Evolutionary conservation across 2,888 invertebrate species (phyloP), one percentile per base, ranked within the genome.

Genomic region (Cordilura impudica): DNA sequence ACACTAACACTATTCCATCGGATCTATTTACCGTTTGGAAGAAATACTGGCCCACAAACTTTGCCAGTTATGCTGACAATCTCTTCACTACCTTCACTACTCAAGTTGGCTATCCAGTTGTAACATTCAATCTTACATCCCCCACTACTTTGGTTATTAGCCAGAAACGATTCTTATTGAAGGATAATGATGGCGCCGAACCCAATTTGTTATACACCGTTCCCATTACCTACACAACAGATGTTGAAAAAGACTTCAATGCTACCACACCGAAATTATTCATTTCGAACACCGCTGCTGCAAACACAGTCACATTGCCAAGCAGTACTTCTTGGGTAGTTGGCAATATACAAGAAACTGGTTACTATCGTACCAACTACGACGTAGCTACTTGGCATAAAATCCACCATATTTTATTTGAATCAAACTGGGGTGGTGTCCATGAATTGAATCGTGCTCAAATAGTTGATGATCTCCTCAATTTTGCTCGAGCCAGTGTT

Each of bases 381-480:
- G 94, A 95, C 47, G 81, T 83, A 0, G 85, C 86, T 0, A 93
- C 94, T 83, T 94, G 94, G 93, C 3, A 60, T 0, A 66, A 45
- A 0, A 72, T 88, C 2, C 73, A 82, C 10, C 4, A 31, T 0
- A 85, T 87, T 1, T 66, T 88, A 1, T 4, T 47, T 0, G 16
- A 65, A 21, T 3, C 54, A 0, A 70, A 78, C 0, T 84, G 85
- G 81, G 84, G 83, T 31, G 78, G 73, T 2, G 84, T 88, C 14
- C 83, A 85, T 10, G 83, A 81, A 7, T 83, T 94, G 7, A 95
- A 95, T 88, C 91, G 96, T 53, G 96, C 95, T 0, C 94, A 96
- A 77, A 84, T 94, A 6, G 88, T 97, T 0, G 95, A 95, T 83
- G 97, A 97, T 87, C 90, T 93, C 4, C 92, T 93, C 78, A 92